These are phyloP conservation scores for Rhabdophis nuchalis DNA, from an alignment of 2,797 vertebrate genomes.

Conservation along the genomic window DNA sequence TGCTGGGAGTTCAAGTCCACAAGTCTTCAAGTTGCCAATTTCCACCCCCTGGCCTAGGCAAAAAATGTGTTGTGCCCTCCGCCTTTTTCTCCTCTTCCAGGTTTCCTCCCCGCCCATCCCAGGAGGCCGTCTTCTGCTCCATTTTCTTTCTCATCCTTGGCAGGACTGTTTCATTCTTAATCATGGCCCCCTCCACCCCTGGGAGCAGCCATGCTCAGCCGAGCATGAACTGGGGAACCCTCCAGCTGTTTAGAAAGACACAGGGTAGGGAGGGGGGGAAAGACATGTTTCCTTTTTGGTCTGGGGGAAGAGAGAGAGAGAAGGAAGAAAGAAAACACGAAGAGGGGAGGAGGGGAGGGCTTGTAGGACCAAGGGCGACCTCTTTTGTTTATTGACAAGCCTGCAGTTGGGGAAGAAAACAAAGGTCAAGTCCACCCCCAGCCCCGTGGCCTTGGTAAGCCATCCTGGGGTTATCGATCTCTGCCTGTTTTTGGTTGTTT, in stretches of 20 bases:
- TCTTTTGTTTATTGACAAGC: not conserved
- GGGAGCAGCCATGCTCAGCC: conserved; percentile 35
- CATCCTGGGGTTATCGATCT: not conserved
- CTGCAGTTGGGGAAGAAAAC: not conserved
- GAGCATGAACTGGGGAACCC: conserved; percentile 27
- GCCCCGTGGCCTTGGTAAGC: not conserved
- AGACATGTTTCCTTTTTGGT: conserved; percentile 8
- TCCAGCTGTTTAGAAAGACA: not conserved
- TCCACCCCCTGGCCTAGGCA: not conserved
- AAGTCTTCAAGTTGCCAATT: no score
- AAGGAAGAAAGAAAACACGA: conserved; percentile 13
- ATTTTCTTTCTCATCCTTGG: conserved; percentile 15
- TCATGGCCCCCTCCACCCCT: conserved; percentile 29
- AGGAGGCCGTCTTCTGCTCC: fast-evolving
- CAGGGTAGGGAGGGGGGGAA: not conserved
- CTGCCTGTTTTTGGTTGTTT: not conserved
- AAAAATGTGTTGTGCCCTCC: not conserved
- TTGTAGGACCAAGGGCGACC: not conserved
- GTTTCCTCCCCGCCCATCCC: not conserved
- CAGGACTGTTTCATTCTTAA: conserved; percentile 51
- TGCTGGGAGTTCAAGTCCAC: no score
- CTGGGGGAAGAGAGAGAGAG: conserved; percentile 10
- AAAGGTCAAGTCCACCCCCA: not conserved
- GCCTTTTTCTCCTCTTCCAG: not conserved
- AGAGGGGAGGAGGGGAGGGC: conserved; percentile 7